Conservation (phyloP, 1,140 invertebrate genomes). For the Papilio polytes region DNA sequence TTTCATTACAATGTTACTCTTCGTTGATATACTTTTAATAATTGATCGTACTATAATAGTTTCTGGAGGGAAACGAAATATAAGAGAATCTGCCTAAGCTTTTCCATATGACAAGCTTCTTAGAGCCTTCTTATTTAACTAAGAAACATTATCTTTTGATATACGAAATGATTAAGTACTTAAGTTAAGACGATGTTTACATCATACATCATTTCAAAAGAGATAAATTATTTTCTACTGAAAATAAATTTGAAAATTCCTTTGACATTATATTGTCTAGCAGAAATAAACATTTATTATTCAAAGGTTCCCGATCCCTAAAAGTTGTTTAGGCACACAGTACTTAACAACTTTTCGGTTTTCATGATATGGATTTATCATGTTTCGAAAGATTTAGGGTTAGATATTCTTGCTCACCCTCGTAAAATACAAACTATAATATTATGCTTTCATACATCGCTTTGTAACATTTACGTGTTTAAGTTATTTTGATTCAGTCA, state of each 20-base stretch:
- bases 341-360: conserved; percentile 37
- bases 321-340: conserved; percentile 36
- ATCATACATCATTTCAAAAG: background rate
- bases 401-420: conserved; percentile 20
- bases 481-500: background rate
- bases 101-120: background rate
- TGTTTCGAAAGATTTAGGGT: conserved; percentile 25
- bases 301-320: conserved; percentile 18
- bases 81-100: background rate
- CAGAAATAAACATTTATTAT: conserved; percentile 34
- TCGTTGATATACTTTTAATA: background rate
- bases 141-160: background rate
- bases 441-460: background rate
- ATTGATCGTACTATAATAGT: too few species aligned
- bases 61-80: background rate
- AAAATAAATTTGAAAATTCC: background rate
- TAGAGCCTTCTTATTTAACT: background rate
- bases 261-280: background rate
- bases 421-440: conserved; percentile 21
- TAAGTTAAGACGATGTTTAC: background rate
- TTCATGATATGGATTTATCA: conserved; percentile 36
- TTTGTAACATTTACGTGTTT: background rate
- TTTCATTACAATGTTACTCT: background rate
- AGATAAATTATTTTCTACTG: background rate
- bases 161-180: background rate